A percentile compares a stretch with the other conserved stretches of the same genome.
phyloP scores from a whole-genome alignment of 2,797 vertebrate genomes.

The Sebastes diaconus region DNA sequence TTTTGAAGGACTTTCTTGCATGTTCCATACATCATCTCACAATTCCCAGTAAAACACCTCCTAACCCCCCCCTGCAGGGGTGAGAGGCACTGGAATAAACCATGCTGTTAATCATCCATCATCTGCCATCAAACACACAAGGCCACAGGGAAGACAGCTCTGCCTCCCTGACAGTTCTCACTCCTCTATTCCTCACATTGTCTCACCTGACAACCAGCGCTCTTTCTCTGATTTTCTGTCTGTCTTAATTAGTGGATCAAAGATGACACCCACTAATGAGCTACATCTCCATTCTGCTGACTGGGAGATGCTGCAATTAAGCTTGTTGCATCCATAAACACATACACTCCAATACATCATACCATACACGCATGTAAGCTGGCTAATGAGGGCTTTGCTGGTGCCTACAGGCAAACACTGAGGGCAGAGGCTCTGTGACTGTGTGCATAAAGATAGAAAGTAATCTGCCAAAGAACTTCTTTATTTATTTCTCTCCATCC shows the following conservation, averaged over 20 bases:
- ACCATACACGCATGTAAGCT: neutral
- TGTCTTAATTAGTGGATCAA: slow-evolving; percentile 47
- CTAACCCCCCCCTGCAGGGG: neutral
- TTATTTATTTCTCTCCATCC: slow-evolving; percentile 4
- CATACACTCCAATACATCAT: slow-evolving; percentile 13
- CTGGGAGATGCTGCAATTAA: slow-evolving; percentile 50
- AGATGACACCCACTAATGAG: slow-evolving; percentile 31
- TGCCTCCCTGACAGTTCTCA: neutral
- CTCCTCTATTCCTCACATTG: slow-evolving; percentile 1
- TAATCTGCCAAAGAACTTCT: slow-evolving; percentile 7
- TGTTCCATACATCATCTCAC: slow-evolving; percentile 9
- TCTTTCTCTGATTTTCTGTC: slow-evolving; percentile 8
- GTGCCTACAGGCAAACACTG: slow-evolving; percentile 1
- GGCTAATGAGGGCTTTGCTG: slow-evolving; percentile 30
- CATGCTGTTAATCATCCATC: slow-evolving; percentile 29
- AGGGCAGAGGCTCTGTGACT: neutral
- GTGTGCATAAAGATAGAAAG: neutral
- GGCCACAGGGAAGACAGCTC: slow-evolving; percentile 11
- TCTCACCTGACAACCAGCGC: neutral
- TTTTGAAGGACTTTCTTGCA: neutral
- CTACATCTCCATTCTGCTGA: slow-evolving; percentile 53
- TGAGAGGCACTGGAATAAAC: slow-evolving; percentile 38
- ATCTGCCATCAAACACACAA: slow-evolving; percentile 33
- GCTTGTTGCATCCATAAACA: slow-evolving; percentile 25
- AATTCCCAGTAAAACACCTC: slow-evolving; percentile 19